Evolutionary conservation across 2,888 invertebrate genomes (phyloP).

Genomic region (Steromphala cineraria): DNA sequence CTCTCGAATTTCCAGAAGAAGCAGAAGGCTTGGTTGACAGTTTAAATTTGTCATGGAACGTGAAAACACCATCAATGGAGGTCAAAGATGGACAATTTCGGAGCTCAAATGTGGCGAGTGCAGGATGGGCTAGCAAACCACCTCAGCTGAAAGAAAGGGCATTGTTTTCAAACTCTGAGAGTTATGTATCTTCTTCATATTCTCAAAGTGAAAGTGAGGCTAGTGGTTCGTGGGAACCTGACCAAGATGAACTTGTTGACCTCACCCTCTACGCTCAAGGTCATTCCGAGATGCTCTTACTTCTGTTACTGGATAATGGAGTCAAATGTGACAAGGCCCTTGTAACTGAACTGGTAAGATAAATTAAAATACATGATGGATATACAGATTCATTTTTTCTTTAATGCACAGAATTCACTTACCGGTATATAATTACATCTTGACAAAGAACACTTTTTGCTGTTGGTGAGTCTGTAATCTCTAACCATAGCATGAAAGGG

Average conservation of each 20-base stretch:
- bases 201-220: not conserved
- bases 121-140: not conserved
- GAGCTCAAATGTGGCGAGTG: not conserved
- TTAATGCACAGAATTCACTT: no score
- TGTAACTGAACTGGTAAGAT: conserved; percentile 59
- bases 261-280: conserved; percentile 65
- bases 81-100: not conserved
- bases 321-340: conserved; percentile 48
- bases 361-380: no score
- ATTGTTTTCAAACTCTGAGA: conserved; percentile 2
- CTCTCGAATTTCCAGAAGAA: conserved; percentile 1
- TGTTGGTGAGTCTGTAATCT: no score
- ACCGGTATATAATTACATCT: no score
- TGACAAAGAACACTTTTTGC: no score
- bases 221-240: conserved; percentile 42
- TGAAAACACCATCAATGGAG: not conserved
- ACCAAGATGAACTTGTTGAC: conserved; percentile 51
- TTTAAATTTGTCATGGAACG: not conserved
- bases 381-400: no score
- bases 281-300: conserved; percentile 63
- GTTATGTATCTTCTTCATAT: not conserved
- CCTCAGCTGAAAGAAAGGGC: not conserved
- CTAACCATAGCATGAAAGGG: no score
- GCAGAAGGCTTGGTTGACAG: not conserved
- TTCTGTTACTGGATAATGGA: conserved; percentile 57